Conservation (phyloP, 2,797 vertebrate species). For the Rhinatrema bivittatum region DNA sequence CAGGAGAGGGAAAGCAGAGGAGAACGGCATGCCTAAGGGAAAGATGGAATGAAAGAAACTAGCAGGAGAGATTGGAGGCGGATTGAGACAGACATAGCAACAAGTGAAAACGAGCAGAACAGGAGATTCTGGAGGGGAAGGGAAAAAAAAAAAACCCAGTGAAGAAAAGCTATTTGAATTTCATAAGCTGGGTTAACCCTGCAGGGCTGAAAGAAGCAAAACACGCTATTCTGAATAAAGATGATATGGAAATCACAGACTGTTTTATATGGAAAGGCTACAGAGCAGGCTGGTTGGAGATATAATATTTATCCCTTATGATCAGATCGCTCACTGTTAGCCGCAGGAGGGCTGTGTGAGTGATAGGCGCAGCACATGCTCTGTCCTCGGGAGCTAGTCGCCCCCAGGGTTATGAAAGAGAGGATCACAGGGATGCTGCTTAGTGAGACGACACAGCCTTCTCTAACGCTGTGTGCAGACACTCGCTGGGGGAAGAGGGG, state of each 20-base stretch:
- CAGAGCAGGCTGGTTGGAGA: constrained; percentile 15
- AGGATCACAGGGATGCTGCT: no score
- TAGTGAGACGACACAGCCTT: no score
- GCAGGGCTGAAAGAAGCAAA: constrained; percentile 45
- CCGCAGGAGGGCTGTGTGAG: no score
- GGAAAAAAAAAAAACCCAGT: no score
- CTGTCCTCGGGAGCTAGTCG: no score
- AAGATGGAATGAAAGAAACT: not conserved
- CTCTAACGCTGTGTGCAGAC: no score
- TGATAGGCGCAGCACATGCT: no score
- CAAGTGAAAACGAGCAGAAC: constrained; percentile 4
- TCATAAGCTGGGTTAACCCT: constrained; percentile 50
- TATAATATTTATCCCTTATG: no score
- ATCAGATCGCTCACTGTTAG: no score
- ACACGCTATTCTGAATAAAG: constrained; percentile 53
- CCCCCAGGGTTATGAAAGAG: no score
- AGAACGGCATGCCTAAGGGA: constrained; percentile 2
- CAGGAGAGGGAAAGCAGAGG: not conserved
- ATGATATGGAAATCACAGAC: constrained; percentile 49
- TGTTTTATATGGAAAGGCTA: constrained; percentile 30
- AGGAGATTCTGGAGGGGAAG: constrained; percentile 1
- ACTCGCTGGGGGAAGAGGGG: no score
- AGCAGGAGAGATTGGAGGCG: rapidly evolving
- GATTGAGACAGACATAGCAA: constrained; percentile 21
- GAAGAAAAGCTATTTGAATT: constrained; percentile 44